These are phyloP conservation scores for Dasysyrphus tricinctus DNA, from an alignment of 2,888 invertebrate species.

Conservation along the genomic window DNA sequence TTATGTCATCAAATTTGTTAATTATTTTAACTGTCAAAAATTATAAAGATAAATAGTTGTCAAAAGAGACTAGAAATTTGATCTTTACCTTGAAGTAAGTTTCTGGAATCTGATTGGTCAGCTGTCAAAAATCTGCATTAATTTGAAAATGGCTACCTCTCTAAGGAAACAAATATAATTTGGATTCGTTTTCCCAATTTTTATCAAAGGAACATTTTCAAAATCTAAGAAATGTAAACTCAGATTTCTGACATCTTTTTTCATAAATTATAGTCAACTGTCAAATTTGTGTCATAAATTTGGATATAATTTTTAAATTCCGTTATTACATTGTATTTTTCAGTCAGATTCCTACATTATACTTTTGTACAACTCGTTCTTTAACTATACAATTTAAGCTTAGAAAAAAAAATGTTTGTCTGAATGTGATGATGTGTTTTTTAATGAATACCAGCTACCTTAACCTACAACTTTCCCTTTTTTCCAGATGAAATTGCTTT, in stretches of 20 bases:
- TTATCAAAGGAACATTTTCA: too few relatives aligned
- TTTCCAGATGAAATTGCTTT: neutral
- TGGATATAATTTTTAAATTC: neutral
- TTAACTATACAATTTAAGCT: neutral
- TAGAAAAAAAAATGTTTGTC: constrained; percentile 36
- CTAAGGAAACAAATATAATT: too few relatives aligned
- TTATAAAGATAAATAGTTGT: neutral
- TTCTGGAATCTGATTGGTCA: too few relatives aligned
- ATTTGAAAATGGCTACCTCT: too few relatives aligned
- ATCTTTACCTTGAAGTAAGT: too few relatives aligned
- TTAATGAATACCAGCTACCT: neutral
- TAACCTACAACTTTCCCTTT: neutral
- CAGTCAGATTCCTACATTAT: neutral
- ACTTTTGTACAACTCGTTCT: neutral
- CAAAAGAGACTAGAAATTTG: too few relatives aligned
- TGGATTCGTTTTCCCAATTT: too few relatives aligned
- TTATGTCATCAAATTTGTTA: neutral
- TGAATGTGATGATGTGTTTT: constrained; percentile 45
- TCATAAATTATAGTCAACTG: neutral
- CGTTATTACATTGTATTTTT: neutral
- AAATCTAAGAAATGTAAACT: neutral
- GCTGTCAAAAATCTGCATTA: too few relatives aligned
- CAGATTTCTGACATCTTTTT: neutral
- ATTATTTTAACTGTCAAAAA: neutral
- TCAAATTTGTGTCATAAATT: neutral